Percentiles rank a stretch among this genome's conserved stretches.
Conservation (phyloP, 2,113 vertebrate species). For the Sceloporus undulatus region DNA sequence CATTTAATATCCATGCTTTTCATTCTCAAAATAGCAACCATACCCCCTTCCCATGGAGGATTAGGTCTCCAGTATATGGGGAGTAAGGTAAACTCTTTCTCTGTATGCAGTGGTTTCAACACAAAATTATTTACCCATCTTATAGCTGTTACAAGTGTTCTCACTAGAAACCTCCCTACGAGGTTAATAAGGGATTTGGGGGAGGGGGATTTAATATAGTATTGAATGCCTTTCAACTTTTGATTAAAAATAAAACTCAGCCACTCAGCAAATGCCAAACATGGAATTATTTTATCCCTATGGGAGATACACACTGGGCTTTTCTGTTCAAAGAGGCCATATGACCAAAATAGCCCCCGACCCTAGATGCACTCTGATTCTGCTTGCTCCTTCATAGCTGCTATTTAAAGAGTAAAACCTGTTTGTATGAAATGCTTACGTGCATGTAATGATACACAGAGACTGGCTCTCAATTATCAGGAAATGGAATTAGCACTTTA, state of each 20-base stretch:
- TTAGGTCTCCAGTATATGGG: background rate
- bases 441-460: no score
- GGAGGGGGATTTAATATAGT: background rate
- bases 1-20: background rate
- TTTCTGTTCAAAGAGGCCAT: no score
- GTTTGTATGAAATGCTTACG: no score
- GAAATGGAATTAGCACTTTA: no score
- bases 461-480: no score
- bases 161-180: background rate
- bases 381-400: background rate
- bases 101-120: background rate
- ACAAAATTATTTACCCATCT: background rate
- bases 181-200: background rate
- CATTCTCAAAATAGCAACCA: background rate
- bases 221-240: background rate
- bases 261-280: background rate
- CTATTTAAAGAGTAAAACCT: no score
- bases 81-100: background rate
- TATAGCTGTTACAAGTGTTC: background rate
- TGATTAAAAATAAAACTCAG: background rate
- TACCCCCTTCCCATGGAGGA: background rate
- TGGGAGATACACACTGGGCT: no score
- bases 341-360: no score
- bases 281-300: background rate
- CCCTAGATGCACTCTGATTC: no score